Conservation (phyloP, 64 coral and sea anemone species). For the Dendrophyllia cribrosa region DNA sequence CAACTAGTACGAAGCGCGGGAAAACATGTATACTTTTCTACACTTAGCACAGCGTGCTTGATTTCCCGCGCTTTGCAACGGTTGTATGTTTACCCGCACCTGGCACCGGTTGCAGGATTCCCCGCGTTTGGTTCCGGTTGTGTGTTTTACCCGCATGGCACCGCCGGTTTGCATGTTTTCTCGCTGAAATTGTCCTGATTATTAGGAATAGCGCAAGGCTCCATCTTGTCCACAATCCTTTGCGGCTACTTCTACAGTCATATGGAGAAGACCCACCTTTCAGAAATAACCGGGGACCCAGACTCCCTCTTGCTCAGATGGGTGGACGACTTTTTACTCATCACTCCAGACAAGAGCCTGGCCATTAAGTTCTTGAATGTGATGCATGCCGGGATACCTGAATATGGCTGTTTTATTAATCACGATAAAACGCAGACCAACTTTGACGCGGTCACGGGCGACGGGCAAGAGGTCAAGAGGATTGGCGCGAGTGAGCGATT, state of each 20-base stretch:
- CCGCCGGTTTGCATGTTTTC: no score
- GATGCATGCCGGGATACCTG: conserved; percentile 87
- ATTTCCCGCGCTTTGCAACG: neutral
- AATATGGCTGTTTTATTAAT: conserved; percentile 86
- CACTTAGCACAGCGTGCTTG: neutral
- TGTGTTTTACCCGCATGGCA: neutral
- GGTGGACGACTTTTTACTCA: conserved; percentile 90
- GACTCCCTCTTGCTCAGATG: conserved; percentile 89
- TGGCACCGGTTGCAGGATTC: neutral
- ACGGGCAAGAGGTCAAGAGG: conserved; percentile 60
- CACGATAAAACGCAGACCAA: conserved; percentile 83
- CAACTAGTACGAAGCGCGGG: no score
- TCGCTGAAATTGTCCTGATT: neutral
- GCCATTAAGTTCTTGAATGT: conserved; percentile 66
- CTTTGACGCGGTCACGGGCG: conserved; percentile 56
- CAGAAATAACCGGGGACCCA: conserved; percentile 45
- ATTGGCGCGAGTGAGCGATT: conserved; percentile 46
- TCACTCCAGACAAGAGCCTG: conserved; percentile 54
- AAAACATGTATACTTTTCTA: no score
- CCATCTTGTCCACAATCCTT: conserved; percentile 75
- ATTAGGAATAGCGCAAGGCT: conserved; percentile 91
- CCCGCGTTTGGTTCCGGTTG: neutral
- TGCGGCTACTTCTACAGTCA: conserved; percentile 86
- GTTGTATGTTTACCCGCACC: neutral
- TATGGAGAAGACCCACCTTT: conserved; percentile 84